Conservation (phyloP, 2,888 invertebrate genomes). For the Drosophila neonasuta region DNA sequence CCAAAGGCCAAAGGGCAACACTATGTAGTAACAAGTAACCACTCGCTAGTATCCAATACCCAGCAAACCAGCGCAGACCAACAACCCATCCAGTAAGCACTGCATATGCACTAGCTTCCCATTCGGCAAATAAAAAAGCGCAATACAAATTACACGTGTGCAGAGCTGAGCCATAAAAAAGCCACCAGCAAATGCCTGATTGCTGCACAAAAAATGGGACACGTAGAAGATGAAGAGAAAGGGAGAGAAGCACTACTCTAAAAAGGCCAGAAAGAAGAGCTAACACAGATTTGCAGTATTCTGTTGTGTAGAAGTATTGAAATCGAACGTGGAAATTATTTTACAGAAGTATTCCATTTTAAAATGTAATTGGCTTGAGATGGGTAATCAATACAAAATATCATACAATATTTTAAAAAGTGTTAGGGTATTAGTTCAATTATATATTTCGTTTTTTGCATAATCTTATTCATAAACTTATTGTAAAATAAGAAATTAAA, state of each 20-base stretch:
- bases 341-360: background rate
- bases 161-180: constrained; percentile 41
- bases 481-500: too few species aligned
- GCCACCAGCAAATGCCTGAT: constrained; percentile 57
- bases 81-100: background rate
- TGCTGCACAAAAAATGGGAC: constrained; percentile 40
- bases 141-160: constrained; percentile 67
- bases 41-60: constrained; percentile 3
- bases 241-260: background rate
- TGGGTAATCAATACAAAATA: background rate
- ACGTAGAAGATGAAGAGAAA: background rate
- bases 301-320: background rate
- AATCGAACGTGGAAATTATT: background rate
- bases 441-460: too few species aligned
- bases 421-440: too few species aligned
- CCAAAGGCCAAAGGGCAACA: constrained; percentile 19
- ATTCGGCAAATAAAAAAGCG: constrained; percentile 34
- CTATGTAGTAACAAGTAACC: constrained; percentile 6
- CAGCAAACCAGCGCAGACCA: background rate
- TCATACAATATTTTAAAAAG: too few species aligned
- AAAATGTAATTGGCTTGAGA: background rate
- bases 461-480: too few species aligned
- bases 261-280: background rate
- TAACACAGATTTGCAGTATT: constrained; percentile 6
- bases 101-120: constrained; percentile 2